Evolutionary conservation across 1,140 invertebrate genomes (phyloP), one percentile per base, ranked within the genome.

Genomic region (Palaemon carinicauda): DNA sequence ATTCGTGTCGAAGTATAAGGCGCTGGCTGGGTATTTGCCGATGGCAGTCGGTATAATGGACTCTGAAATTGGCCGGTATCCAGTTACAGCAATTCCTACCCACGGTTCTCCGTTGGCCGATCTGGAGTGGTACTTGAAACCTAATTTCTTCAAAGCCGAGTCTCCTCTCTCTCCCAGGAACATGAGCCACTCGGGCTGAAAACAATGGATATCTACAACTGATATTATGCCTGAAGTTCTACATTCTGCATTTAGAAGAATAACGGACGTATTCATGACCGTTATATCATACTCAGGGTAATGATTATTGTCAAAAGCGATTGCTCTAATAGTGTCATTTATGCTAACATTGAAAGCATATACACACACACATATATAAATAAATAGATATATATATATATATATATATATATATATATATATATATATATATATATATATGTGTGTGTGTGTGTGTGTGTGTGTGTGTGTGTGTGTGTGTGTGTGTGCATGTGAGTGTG

Each of bases 111-210:
- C 82, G 51, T 51, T 33, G 10, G 73, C 73, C 31, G 77, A 14
- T 0, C 82, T 29, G 17, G 52, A 60, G 19, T 14, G 74, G 29
- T 29, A 84, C 10, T 15, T 27, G 52, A 84, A 84, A 3, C 82
- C 82, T 33, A 84, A 50, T 17, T 69, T 17, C n/a, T 9, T 21
- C 0, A 84, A n/a, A 27, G 71, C 73, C 51, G 52, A 29, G 10
- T 31, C 71, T 21, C 73, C 82, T 54, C 29, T 53, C 52, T 60
- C 33, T 15, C 82, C 82, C n/a, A 84, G 9, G 52, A 84, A 84
- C 73, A 84, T 17, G 15, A 56, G 17, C 73, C 73, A 84, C 21
- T 84, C 73, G 12, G 82, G 82, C 82, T 84, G 69, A 17, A 27
- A 52, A 21, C 17, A 53, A 27, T 41, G 41, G n/a, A n/a, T n/a